Conservation (phyloP, 1,140 invertebrate genomes). For the Caenorhabditis brenneri region DNA sequence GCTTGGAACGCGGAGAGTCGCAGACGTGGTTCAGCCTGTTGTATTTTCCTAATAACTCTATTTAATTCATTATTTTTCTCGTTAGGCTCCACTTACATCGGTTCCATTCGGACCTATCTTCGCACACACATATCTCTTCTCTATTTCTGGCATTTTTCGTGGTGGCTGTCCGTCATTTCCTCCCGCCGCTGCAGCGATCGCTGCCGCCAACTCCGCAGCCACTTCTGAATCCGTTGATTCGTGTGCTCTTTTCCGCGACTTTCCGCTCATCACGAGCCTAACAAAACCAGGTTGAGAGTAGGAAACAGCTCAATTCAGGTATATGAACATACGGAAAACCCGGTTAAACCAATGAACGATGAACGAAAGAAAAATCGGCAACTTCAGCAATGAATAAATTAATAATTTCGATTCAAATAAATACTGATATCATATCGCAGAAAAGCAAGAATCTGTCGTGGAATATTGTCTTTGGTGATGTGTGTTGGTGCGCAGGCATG, state of each 20-base stretch:
- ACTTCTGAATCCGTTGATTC: neutral
- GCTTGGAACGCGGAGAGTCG: no score
- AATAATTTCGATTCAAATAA: neutral
- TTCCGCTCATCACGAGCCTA: slow-evolving; percentile 1
- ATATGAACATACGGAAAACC: no score
- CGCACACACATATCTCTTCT: neutral
- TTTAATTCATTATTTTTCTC: no score
- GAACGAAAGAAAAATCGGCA: no score
- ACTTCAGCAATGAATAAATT: neutral
- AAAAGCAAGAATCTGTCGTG: neutral
- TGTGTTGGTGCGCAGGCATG: neutral
- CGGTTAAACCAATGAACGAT: no score
- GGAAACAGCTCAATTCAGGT: no score
- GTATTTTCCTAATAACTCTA: no score
- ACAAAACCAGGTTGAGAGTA: no score
- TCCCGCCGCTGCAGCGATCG: no score
- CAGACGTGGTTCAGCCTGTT: no score
- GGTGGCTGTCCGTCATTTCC: neutral
- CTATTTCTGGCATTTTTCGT: neutral
- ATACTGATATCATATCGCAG: neutral
- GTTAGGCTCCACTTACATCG: neutral
- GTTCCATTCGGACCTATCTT: neutral
- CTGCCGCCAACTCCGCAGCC: neutral
- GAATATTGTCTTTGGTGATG: neutral
- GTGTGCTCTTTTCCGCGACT: neutral